A percentile compares a stretch with the other conserved stretches of the same genome.
Conservation (phyloP, 1,140 invertebrate species). For the Neelides sp. region DNA sequence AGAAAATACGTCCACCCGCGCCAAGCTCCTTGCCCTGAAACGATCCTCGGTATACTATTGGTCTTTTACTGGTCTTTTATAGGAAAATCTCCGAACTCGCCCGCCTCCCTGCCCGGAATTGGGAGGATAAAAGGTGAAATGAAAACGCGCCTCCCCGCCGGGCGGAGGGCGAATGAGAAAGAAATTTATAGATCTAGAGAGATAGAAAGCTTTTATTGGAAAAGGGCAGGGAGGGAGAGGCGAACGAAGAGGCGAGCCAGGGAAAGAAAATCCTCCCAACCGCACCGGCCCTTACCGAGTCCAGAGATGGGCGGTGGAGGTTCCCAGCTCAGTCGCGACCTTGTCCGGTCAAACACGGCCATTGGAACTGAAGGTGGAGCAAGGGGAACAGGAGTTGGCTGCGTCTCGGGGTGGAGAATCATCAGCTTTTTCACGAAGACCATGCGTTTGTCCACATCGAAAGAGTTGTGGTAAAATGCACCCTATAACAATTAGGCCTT, state of each 20-base stretch:
- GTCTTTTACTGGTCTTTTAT: too few relatives aligned
- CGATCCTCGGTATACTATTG: slow-evolving; percentile 4
- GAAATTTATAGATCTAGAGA: background rate
- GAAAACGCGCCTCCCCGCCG: too few relatives aligned
- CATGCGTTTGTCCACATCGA: slow-evolving; percentile 39
- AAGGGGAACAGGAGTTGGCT: slow-evolving; percentile 61
- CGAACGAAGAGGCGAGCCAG: slow-evolving; percentile 7
- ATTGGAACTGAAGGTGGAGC: slow-evolving; percentile 62
- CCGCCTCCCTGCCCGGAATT: background rate
- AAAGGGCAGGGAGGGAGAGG: background rate
- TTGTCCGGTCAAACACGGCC: slow-evolving; percentile 41
- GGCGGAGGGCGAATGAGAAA: slow-evolving; percentile 2
- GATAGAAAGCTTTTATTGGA: slow-evolving; percentile 3
- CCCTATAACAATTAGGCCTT: slow-evolving; percentile 45
- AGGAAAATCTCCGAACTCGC: too few relatives aligned
- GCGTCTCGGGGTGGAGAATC: slow-evolving; percentile 49
- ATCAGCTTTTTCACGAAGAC: slow-evolving; percentile 42
- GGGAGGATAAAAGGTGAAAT: slow-evolving; percentile 6
- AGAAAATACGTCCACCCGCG: slow-evolving; percentile 74
- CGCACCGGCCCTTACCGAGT: slow-evolving; percentile 65
- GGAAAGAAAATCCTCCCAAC: slow-evolving; percentile 13
- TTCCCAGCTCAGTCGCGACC: slow-evolving; percentile 52
- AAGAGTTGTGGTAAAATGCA: slow-evolving; percentile 61
- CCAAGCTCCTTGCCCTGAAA: slow-evolving; percentile 54
- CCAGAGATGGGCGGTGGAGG: slow-evolving; percentile 58